These are phyloP conservation scores for Remorina albescens DNA, from an alignment of 2,797 vertebrate species.

Conservation along the genomic window DNA sequence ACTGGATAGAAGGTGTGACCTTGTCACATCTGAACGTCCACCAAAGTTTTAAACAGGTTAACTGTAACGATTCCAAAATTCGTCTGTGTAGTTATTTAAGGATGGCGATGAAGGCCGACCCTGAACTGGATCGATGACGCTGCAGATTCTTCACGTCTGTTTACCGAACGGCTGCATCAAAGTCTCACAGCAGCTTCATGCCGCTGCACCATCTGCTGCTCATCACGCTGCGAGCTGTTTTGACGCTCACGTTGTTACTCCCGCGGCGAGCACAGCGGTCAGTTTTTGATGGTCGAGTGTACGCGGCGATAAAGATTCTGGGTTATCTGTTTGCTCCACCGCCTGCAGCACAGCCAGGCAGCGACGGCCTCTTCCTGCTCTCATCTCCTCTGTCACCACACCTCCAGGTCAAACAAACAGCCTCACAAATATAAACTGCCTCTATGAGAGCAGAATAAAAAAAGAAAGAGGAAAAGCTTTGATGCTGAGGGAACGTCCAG, in stretches of 20 bases:
- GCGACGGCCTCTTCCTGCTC: slow-evolving; percentile 24
- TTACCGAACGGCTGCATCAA: slow-evolving; percentile 45
- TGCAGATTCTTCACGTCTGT: slow-evolving; percentile 48
- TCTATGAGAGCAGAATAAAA: slow-evolving; percentile 31
- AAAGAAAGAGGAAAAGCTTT: slow-evolving; percentile 19
- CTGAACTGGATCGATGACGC: background rate
- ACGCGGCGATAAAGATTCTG: background rate
- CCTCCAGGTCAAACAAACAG: slow-evolving; percentile 43
- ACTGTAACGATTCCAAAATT: no score
- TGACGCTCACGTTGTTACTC: slow-evolving; percentile 21
- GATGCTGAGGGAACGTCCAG: slow-evolving; percentile 28
- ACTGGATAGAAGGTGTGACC: no score
- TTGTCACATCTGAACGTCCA: no score
- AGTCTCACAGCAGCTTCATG: slow-evolving; percentile 47
- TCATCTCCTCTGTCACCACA: slow-evolving; percentile 31
- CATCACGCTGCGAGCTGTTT: slow-evolving; percentile 36
- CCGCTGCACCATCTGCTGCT: background rate
- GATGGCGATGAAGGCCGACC: background rate
- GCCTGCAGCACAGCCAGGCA: slow-evolving; percentile 32
- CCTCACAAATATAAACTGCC: slow-evolving; percentile 15
- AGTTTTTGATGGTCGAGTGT: slow-evolving; percentile 14
- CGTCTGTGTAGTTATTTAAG: no score
- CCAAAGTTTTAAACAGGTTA: no score
- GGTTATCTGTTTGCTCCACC: slow-evolving; percentile 7
- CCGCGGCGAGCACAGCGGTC: slow-evolving; percentile 27